A percentile compares a stretch with the other conserved stretches of the same genome.
Evolutionary conservation across 2,888 invertebrate species (phyloP).

Genomic region (Panorpa germanica): DNA sequence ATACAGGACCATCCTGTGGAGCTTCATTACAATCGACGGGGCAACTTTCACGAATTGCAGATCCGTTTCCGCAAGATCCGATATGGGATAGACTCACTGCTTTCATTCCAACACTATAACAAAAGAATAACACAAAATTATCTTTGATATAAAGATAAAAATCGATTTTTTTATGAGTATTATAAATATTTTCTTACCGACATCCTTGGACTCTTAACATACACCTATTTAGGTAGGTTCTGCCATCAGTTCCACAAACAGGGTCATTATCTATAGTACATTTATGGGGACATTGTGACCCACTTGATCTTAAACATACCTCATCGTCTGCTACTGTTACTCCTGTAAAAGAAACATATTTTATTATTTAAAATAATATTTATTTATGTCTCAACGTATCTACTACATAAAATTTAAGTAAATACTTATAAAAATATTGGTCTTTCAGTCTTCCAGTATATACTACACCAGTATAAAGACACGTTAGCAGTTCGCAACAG

Average conservation of each 20-base stretch:
- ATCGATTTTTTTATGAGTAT: too few species aligned
- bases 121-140: too few species aligned
- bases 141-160: too few species aligned
- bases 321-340: conserved; percentile 29
- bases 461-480: too few species aligned
- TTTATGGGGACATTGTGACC: conserved; percentile 47
- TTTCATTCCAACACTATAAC: conserved; percentile 21
- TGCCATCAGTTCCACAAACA: conserved; percentile 73
- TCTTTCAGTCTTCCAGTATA: too few species aligned
- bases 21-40: conserved; percentile 74
- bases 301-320: conserved; percentile 42
- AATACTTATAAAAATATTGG: too few species aligned
- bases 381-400: too few species aligned
- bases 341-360: conserved; percentile 1
- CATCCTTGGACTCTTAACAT: conserved; percentile 26
- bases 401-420: too few species aligned
- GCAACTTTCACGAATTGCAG: conserved; percentile 71
- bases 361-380: conserved; percentile 4
- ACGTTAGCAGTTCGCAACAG: too few species aligned
- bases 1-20: conserved; percentile 75
- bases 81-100: conserved; percentile 23
- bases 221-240: conserved; percentile 63
- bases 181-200: too few species aligned
- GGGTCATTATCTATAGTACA: conserved; percentile 72
- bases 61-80: conserved; percentile 24